These are phyloP conservation scores for Stratiomys singularior DNA, from an alignment of 2,888 invertebrate species.

Conservation along the genomic window DNA sequence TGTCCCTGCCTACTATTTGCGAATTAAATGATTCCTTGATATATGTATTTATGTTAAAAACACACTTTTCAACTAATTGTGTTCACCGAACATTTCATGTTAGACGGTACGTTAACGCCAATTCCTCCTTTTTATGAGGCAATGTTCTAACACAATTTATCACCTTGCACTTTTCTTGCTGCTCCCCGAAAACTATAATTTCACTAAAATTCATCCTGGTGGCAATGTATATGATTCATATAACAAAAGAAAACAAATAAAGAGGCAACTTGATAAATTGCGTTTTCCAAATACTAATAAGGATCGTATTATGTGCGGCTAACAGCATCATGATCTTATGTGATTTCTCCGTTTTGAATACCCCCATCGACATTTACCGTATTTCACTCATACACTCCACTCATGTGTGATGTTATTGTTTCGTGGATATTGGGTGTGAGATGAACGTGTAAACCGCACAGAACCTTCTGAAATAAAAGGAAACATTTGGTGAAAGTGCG, in stretches of 20 bases:
- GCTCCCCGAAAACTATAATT: no score
- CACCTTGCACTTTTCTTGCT: no score
- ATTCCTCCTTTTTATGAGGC: no score
- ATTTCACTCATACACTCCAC: neutral
- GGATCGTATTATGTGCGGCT: neutral
- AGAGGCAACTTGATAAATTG: slow-evolving; percentile 28
- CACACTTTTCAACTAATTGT: no score
- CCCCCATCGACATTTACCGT: neutral
- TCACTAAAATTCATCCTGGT: neutral
- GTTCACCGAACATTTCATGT: no score
- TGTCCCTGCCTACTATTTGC: no score
- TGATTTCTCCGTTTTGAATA: neutral
- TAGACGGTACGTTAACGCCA: no score
- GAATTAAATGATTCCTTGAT: no score
- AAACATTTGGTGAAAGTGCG: neutral
- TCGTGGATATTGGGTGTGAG: neutral
- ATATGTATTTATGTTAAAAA: no score
- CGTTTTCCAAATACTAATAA: slow-evolving; percentile 24
- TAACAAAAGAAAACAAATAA: slow-evolving; percentile 22
- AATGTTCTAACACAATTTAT: no score
- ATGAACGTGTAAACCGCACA: neutral
- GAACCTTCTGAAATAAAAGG: neutral
- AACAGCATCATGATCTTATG: neutral
- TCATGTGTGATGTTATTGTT: slow-evolving; percentile 11
- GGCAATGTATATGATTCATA: neutral